Conservation (phyloP, 2,113 vertebrate species). For the Orcinus orca region DNA sequence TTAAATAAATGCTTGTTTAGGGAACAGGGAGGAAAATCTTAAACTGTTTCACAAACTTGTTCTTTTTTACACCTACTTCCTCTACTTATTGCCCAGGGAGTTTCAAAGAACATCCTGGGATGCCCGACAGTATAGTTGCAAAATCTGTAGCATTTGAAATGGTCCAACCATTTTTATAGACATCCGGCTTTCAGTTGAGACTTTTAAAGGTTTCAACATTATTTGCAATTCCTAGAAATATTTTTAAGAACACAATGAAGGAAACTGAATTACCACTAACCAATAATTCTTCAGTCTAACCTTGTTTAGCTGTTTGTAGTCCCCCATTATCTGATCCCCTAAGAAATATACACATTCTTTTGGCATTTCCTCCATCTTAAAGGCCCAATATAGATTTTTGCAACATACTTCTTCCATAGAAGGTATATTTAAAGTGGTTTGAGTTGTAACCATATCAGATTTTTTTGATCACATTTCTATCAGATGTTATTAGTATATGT, state of each 20-base stretch:
- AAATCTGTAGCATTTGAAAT: conserved; percentile 11
- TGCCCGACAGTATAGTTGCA: background rate
- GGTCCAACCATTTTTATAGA: conserved; percentile 14
- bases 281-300: background rate
- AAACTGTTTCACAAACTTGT: background rate
- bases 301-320: background rate
- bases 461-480: background rate
- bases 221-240: background rate
- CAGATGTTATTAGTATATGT: background rate
- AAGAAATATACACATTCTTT: background rate
- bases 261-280: background rate
- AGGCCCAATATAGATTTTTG: background rate
- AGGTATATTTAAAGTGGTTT: background rate
- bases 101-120: background rate
- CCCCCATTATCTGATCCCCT: background rate
- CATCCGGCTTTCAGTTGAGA: background rate
- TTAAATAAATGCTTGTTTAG: background rate
- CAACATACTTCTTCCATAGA: background rate
- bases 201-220: conserved; percentile 15
- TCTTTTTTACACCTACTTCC: background rate
- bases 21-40: background rate
- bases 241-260: background rate
- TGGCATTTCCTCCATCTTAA: background rate
- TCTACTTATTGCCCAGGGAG: background rate
- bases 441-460: background rate